Evolutionary conservation across 2,888 invertebrate species (phyloP), one percentile per base, ranked within the genome.

Genomic region (Abscondita cerata): DNA sequence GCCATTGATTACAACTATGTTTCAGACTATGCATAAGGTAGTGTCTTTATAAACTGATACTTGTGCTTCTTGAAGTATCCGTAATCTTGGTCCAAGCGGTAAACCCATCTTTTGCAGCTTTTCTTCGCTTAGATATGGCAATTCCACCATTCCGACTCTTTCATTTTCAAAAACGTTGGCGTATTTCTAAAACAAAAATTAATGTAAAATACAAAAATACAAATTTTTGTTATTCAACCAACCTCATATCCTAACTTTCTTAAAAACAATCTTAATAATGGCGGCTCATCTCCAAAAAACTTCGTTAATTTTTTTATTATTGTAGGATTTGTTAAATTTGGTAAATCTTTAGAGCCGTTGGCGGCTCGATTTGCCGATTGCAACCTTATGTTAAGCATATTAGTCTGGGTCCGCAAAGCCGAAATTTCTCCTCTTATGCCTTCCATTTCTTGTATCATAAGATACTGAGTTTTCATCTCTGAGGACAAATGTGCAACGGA

Each of bases 211-310:
- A n/a, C n/a, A 95, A 91, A 82, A 96, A 92, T 5, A 95, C 95
- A 0, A 93, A 90, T 74, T 91, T 89, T 81, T 95, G 95, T 68
- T 89, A 89, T 75, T 95, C 93, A 66, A 96, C 89, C 47, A 91
- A 92, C 95, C 89, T 95, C 95, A 81, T 95, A 96, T 73, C 95
- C 95, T 68, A 96, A 86, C 81, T 93, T 93, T 82, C 93, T 91
- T 54, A 96, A 85, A 83, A 95, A 96, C 60, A 95, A 85, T 79
- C 95, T 86, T 81, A 95, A 88, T 68, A 95, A 85, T 8, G 95
- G 95, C 25, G 95, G 95, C 80, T 96, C 95, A 79, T 93, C 92
- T 19, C 95, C 96, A 83, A 96, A 96, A 85, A 96, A 95, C 85
- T 94, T 93, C 60, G 94, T 95, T 67, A 95, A 85, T 73, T 95